phyloP scores from a whole-genome alignment of 2,797 vertebrate genomes.

The Tolypeutes matacus region DNA sequence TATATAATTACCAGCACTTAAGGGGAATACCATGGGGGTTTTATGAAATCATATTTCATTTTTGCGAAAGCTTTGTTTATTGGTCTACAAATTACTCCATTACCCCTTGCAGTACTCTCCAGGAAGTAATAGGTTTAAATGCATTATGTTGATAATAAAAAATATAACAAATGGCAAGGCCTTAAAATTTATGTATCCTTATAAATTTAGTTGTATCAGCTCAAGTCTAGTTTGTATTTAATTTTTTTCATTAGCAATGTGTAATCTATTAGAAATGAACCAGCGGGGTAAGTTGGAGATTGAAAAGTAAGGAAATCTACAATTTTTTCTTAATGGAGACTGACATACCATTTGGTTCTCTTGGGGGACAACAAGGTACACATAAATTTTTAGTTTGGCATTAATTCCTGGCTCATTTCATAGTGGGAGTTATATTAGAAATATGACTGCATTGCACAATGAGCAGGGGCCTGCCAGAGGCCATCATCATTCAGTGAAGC shows the following conservation, averaged over 20 bases:
- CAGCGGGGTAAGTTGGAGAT: neutral
- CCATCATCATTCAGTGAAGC: neutral
- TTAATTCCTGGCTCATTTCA: slow-evolving; percentile 6
- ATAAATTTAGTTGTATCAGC: slow-evolving; percentile 27
- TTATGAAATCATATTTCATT: slow-evolving; percentile 69
- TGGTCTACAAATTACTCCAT: slow-evolving; percentile 35
- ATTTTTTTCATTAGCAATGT: slow-evolving; percentile 45
- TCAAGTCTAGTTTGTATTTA: neutral
- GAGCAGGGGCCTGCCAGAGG: slow-evolving; percentile 70
- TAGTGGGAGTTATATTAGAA: slow-evolving; percentile 60
- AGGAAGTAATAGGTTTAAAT: slow-evolving; percentile 70
- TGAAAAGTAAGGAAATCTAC: neutral
- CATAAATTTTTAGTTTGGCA: slow-evolving; percentile 61
- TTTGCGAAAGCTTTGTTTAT: slow-evolving; percentile 64
- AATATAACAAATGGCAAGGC: slow-evolving; percentile 40
- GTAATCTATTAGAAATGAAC: slow-evolving; percentile 29
- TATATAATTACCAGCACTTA: slow-evolving; percentile 43
- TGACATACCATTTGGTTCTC: slow-evolving; percentile 41
- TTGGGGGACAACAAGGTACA: slow-evolving; percentile 61
- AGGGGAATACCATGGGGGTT: slow-evolving; percentile 62
- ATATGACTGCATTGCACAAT: slow-evolving; percentile 66
- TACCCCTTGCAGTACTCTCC: slow-evolving; percentile 48
- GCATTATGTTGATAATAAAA: slow-evolving; percentile 57
- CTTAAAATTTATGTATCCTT: slow-evolving; percentile 53
- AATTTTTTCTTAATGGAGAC: slow-evolving; percentile 17